phyloP scores from a whole-genome alignment of 2,888 invertebrate genomes.

The Caenorhabditis sp. region DNA sequence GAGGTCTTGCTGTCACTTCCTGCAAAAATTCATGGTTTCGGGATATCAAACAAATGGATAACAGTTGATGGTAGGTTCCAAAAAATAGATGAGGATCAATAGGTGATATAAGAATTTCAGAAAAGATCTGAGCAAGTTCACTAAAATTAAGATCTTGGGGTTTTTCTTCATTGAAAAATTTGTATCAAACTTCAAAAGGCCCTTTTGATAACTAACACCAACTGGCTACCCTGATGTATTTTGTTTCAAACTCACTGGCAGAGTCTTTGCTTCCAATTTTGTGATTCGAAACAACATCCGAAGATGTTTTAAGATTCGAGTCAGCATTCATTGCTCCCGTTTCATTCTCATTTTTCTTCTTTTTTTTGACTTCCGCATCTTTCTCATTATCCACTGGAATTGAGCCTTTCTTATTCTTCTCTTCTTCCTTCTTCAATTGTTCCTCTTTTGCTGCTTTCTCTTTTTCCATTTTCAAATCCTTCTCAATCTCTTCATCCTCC shows the following conservation, averaged over 20 bases:
- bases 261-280: neutral
- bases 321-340: neutral
- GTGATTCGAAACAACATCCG: neutral
- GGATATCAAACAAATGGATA: no score
- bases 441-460: constrained; percentile 18
- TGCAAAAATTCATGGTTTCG: neutral
- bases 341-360: constrained; percentile 15
- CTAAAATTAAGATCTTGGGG: no score
- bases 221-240: no score
- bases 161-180: neutral
- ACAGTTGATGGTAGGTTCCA: no score
- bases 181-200: no score
- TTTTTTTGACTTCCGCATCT: neutral
- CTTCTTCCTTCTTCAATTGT: constrained; percentile 4
- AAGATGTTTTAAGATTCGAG: neutral
- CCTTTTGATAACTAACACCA: no score
- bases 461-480: constrained; percentile 18
- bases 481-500: constrained; percentile 43
- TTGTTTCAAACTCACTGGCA: neutral
- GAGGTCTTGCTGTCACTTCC: neutral
- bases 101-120: no score
- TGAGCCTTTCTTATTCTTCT: no score
- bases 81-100: no score
- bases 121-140: no score
- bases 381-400: neutral